Percentiles rank a stretch among this genome's conserved stretches.
phyloP scores from a whole-genome alignment of 2,888 invertebrate species.

The Eupithecia dodoneata region DNA sequence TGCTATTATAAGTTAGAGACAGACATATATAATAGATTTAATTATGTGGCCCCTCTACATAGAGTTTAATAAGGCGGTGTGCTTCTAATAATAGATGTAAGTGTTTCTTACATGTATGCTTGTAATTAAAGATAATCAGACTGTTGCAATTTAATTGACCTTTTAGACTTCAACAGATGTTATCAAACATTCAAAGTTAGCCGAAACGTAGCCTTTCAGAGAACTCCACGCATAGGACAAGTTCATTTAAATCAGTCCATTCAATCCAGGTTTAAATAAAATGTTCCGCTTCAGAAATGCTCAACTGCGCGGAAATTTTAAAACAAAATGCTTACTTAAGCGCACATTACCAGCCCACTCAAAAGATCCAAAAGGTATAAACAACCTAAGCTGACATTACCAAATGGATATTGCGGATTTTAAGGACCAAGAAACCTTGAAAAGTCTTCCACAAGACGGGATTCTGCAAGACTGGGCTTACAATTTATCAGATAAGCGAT shows the following conservation, averaged over 20 bases:
- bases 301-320: neutral
- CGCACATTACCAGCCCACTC: constrained; percentile 2
- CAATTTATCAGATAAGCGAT: constrained; percentile 1
- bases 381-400: neutral
- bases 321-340: neutral
- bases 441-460: constrained; percentile 15
- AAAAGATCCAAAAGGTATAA: constrained; percentile 2
- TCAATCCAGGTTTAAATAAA: neutral
- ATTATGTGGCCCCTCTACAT: neutral
- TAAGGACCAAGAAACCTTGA: constrained; percentile 2
- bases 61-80: neutral
- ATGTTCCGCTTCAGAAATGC: neutral
- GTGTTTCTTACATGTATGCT: too few relatives aligned
- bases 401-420: neutral
- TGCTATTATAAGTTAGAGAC: neutral
- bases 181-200: neutral
- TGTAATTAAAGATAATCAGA: neutral
- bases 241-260: too few relatives aligned
- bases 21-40: neutral
- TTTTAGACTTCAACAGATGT: neutral
- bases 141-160: neutral
- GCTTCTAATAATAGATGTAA: too few relatives aligned
- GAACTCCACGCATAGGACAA: neutral
- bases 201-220: neutral
- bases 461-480: neutral